Base-by-base conservation (phyloP, 92 coral and sea anemone species). In the Meandrina meandrites region DNA sequence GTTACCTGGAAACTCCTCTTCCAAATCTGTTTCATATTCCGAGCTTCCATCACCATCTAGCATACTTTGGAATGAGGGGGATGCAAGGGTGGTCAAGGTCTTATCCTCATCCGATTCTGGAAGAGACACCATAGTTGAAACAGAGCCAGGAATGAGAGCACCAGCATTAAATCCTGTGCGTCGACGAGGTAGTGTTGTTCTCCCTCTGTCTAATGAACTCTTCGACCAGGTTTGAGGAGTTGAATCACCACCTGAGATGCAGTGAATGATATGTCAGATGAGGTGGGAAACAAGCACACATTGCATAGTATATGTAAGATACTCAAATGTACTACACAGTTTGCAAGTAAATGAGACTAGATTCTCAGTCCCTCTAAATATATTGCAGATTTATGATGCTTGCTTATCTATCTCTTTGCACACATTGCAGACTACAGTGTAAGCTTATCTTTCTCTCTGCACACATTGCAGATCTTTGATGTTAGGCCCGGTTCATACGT, bases 11-110 rank as follows among this genome's bases (percentile, higher is more conserved):
- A 91, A 92, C 35, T 93, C 95, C 60, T 95, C 95, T 45, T 96
- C 99, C 40, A 96, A 81, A 82, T 96, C 99, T 31, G 99, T 96
- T 24, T 96, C 99, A 88, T 92, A 96, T 50, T 96, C 99, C 30
- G 94, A 88, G 45, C 95, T 94, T 32, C 83, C 86, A 67, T 91
- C 98, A 37, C 90, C 70, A 28, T 79, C 30, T 21, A 94, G 42
- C 28, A 94, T n/a, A 62, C 93, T 92, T 79, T 92, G 87, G 60
- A 94, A 93, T 56, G 94, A 91, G 31, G 94, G 93, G 51, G 89
- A 71, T 11, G 86, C 71, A 1, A 75, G 66, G 28, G 79, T 35
- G 18, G 68, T 79, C n/a, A 67, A 27, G 16, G 24, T 81, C 37
- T 68, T 85, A n/a, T 89, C 91, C 77, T 91, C 93, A 60, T 87